A percentile compares a stretch with the other conserved stretches of the same genome.
Evolutionary conservation across 1,140 invertebrate genomes (phyloP).

Genomic region (Brachionus plicatilis): DNA sequence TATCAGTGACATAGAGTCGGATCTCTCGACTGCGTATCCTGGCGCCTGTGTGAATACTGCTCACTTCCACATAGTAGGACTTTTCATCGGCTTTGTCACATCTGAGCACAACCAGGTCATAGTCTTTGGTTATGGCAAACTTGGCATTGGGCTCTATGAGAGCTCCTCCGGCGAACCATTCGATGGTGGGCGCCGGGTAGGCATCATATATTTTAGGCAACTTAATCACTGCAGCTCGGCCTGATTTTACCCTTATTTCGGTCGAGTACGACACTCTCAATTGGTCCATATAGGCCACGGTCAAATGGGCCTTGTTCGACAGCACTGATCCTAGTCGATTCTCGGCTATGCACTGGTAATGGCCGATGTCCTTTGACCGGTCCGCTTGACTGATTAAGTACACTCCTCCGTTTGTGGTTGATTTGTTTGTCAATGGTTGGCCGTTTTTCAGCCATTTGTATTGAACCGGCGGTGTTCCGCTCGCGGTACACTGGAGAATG

Average conservation of each 20-base stretch:
- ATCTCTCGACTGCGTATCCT: slow-evolving; percentile 36
- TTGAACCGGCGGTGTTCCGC: slow-evolving; percentile 23
- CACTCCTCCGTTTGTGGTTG: slow-evolving; percentile 17
- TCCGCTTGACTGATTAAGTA: slow-evolving; percentile 35
- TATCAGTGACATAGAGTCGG: slow-evolving; percentile 23
- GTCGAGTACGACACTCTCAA: neutral
- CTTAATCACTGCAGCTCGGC: slow-evolving; percentile 20
- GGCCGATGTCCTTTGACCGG: neutral
- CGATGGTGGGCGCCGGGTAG: slow-evolving; percentile 26
- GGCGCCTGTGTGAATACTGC: slow-evolving; percentile 29
- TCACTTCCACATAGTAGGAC: slow-evolving; percentile 36
- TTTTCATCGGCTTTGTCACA: slow-evolving; percentile 39
- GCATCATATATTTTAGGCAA: slow-evolving; percentile 33
- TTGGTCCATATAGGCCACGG: slow-evolving; percentile 35
- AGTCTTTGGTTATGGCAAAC: slow-evolving; percentile 38
- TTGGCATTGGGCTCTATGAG: slow-evolving; percentile 38
- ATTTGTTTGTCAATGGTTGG: slow-evolving; percentile 1
- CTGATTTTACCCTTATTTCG: slow-evolving; percentile 21
- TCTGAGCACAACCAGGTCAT: slow-evolving; percentile 10
- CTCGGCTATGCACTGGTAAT: slow-evolving; percentile 36
- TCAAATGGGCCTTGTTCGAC: slow-evolving; percentile 26
- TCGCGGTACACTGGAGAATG: slow-evolving; percentile 34
- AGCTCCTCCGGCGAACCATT: slow-evolving; percentile 37
- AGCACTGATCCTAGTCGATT: slow-evolving; percentile 22
- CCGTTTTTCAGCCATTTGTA: slow-evolving; percentile 37